phyloP scores from a whole-genome alignment of 2,797 vertebrate genomes.

The Epinephelus awoara region DNA sequence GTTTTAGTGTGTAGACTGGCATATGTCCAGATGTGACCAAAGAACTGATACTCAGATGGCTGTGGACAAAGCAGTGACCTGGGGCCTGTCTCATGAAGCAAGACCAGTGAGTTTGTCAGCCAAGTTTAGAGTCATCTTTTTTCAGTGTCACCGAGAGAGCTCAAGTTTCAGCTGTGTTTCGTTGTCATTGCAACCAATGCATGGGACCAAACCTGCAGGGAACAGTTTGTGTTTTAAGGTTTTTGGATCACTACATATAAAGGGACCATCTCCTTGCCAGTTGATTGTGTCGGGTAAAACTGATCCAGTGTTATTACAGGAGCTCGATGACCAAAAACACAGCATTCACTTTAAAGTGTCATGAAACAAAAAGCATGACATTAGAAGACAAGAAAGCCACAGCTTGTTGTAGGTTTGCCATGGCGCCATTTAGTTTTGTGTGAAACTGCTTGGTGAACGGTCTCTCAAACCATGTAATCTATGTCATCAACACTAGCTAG shows the following conservation, averaged over 20 bases:
- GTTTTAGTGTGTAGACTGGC: constrained; percentile 2
- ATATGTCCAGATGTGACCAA: constrained; percentile 41
- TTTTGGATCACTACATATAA: neutral
- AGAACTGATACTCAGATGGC: constrained; percentile 5
- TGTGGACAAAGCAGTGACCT: constrained; percentile 4
- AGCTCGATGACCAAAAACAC: neutral
- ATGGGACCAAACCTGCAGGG: constrained; percentile 13
- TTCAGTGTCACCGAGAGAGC: neutral
- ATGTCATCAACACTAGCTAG: too few species aligned
- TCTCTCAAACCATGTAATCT: too few species aligned
- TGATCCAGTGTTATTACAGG: neutral
- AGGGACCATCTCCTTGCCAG: neutral
- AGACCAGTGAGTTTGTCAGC: constrained; percentile 7
- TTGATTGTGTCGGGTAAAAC: neutral
- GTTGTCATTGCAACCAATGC: constrained; percentile 4
- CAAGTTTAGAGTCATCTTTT: neutral
- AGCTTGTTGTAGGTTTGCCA: too few species aligned
- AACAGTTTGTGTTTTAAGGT: constrained; percentile 12
- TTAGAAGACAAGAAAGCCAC: neutral
- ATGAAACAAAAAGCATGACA: constrained; percentile 27
- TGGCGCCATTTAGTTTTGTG: too few species aligned
- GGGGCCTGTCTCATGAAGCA: constrained; percentile 31
- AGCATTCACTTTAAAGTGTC: neutral
- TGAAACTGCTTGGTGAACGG: neutral
- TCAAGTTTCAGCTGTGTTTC: neutral